phyloP scores from a whole-genome alignment of 2,888 invertebrate genomes.

The Caenorhabditis parvicauda region DNA sequence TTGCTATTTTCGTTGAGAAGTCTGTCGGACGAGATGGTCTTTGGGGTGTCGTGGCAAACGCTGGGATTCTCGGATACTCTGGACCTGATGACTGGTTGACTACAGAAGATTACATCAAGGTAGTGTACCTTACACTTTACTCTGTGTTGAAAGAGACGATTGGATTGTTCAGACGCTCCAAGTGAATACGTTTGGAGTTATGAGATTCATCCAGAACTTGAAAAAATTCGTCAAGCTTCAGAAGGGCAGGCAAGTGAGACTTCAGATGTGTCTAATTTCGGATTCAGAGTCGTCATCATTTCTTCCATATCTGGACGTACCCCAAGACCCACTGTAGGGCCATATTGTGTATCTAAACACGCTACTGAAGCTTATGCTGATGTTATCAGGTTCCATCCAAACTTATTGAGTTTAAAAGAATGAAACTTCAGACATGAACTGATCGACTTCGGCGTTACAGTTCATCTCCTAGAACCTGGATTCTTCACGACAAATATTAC shows the following conservation, averaged over 20 bases:
- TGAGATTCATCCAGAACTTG: conserved; percentile 51
- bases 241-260: conserved; percentile 10
- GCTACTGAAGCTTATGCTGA: conserved; percentile 57
- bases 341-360: conserved; percentile 55
- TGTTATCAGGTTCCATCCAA: conserved; percentile 39
- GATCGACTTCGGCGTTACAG: conserved; percentile 44
- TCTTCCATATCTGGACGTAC: conserved; percentile 63
- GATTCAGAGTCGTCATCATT: conserved; percentile 62
- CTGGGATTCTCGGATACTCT: conserved; percentile 50
- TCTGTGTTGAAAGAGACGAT: background rate
- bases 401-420: conserved; percentile 3
- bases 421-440: conserved; percentile 41
- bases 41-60: conserved; percentile 57
- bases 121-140: background rate
- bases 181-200: conserved; percentile 63
- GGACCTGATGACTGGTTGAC: conserved; percentile 62
- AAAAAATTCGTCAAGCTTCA: conserved; percentile 47
- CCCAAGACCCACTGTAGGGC: conserved; percentile 54
- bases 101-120: conserved; percentile 58
- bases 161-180: conserved; percentile 28
- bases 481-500: conserved; percentile 54
- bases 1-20: conserved; percentile 33
- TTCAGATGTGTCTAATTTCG: background rate
- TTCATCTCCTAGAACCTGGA: conserved; percentile 54
- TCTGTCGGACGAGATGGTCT: conserved; percentile 22